Evolutionary conservation across 2,797 vertebrate genomes (phyloP).

Genomic region (Anniella stebbinsi): DNA sequence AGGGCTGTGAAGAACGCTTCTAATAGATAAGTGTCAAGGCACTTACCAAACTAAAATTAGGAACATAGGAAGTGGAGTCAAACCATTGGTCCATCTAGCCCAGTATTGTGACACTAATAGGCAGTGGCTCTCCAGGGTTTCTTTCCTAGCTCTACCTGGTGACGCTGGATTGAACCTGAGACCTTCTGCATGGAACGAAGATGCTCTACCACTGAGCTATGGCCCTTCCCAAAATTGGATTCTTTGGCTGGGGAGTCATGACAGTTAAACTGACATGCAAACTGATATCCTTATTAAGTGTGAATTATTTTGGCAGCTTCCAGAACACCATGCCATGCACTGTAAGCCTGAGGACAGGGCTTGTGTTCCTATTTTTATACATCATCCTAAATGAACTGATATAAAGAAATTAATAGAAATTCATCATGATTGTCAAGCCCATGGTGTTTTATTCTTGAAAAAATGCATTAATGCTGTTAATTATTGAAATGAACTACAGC

Average conservation of each 20-base stretch:
- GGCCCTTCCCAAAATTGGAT: too few relatives aligned
- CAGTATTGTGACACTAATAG: too few relatives aligned
- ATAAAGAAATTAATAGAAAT: not conserved
- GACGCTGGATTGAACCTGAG: too few relatives aligned
- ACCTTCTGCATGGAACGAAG: too few relatives aligned
- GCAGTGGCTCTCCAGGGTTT: too few relatives aligned
- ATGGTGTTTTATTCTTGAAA: not conserved
- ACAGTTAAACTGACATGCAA: not conserved
- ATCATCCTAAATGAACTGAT: not conserved
- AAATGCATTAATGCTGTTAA: not conserved
- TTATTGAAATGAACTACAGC: not conserved
- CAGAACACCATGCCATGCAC: not conserved
- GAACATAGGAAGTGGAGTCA: too few relatives aligned
- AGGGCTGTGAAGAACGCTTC: too few relatives aligned
- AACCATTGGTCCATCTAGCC: too few relatives aligned
- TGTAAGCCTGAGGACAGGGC: not conserved
- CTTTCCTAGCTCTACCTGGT: too few relatives aligned
- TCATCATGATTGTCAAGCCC: not conserved
- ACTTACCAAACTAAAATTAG: too few relatives aligned
- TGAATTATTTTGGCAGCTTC: not conserved
- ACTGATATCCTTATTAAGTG: not conserved
- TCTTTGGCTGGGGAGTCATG: not conserved
- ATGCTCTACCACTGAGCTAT: too few relatives aligned
- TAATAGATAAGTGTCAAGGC: too few relatives aligned
- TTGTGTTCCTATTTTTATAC: not conserved